These are phyloP conservation scores for Drosophila pachea DNA, from an alignment of 1,140 invertebrate species.

Conservation along the genomic window DNA sequence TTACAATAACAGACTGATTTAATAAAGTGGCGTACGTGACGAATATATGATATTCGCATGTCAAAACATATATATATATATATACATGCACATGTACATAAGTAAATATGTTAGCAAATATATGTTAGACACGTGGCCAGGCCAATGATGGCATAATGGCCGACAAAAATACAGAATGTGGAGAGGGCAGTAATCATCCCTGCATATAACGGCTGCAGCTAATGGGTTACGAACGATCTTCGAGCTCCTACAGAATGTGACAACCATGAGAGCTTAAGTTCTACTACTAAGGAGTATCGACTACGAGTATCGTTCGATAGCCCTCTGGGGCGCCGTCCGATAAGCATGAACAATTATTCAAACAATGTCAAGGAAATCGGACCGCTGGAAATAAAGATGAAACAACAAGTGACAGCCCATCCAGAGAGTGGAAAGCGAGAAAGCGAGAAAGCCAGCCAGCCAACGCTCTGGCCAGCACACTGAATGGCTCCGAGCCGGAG, in stretches of 20 bases:
- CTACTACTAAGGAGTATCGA: background rate
- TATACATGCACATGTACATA: background rate
- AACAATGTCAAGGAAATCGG: conserved; percentile 39
- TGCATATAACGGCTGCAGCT: conserved; percentile 25
- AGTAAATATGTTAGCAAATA: background rate
- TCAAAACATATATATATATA: background rate
- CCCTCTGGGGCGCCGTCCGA: conserved; percentile 14
- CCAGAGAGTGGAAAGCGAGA: background rate
- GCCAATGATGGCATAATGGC: conserved; percentile 15
- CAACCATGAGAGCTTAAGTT: too few species aligned
- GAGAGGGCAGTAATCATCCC: conserved; percentile 19
- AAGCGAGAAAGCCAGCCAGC: background rate
- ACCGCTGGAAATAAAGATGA: conserved; percentile 51
- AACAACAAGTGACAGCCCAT: conserved; percentile 50
- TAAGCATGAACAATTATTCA: conserved; percentile 52
- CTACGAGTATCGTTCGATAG: background rate
- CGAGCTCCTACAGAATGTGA: too few species aligned
- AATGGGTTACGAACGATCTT: conserved; percentile 13
- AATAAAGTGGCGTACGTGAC: conserved; percentile 54
- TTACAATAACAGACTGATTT: conserved; percentile 47
- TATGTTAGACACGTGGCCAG: background rate
- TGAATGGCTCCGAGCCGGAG: conserved; percentile 1
- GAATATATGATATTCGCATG: conserved; percentile 50
- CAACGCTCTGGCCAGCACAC: conserved; percentile 1
- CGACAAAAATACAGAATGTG: background rate